Conservation (phyloP, 1,140 invertebrate species). For the Pseudobourletiella spinata region DNA sequence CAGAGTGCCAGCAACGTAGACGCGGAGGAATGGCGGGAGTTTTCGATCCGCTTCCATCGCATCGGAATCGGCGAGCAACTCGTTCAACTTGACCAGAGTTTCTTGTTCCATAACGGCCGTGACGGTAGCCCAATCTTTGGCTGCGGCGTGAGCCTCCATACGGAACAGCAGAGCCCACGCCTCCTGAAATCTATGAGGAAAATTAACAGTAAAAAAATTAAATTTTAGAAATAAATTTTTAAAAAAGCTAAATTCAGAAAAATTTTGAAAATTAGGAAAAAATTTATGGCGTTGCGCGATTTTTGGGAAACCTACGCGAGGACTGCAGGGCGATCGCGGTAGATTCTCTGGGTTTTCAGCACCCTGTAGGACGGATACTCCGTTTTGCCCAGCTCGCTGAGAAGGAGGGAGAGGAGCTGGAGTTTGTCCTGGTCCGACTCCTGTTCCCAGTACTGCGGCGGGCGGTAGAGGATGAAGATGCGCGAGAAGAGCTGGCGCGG, state of each 20-base stretch:
- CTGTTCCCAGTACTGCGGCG: constrained; percentile 41
- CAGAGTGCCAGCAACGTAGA: constrained; percentile 44
- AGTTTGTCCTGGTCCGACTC: constrained; percentile 41
- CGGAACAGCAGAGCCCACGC: constrained; percentile 38
- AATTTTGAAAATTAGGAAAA: no score
- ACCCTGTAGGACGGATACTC: constrained; percentile 44
- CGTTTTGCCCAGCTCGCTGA: constrained; percentile 45
- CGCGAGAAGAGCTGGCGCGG: constrained; percentile 42
- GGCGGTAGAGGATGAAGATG: constrained; percentile 43
- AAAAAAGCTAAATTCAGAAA: constrained; percentile 8
- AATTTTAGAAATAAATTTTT: no score
- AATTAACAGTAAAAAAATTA: no score
- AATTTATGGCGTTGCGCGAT: no score
- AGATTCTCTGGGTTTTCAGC: constrained; percentile 42
- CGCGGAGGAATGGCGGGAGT: constrained; percentile 44
- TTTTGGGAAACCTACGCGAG: constrained; percentile 38
- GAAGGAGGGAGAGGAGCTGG: constrained; percentile 45
- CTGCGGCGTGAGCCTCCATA: constrained; percentile 37
- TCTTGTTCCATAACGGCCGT: constrained; percentile 31
- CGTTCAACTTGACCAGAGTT: constrained; percentile 27
- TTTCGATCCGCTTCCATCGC: constrained; percentile 37
- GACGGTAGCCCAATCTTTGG: constrained; percentile 38
- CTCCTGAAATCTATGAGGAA: constrained; percentile 36
- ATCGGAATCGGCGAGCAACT: constrained; percentile 11
- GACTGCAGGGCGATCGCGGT: constrained; percentile 42